These are phyloP conservation scores for Agelas oroides DNA, from an alignment of 37 sponge, comb jelly and placozoan genomes.

Conservation along the genomic window DNA sequence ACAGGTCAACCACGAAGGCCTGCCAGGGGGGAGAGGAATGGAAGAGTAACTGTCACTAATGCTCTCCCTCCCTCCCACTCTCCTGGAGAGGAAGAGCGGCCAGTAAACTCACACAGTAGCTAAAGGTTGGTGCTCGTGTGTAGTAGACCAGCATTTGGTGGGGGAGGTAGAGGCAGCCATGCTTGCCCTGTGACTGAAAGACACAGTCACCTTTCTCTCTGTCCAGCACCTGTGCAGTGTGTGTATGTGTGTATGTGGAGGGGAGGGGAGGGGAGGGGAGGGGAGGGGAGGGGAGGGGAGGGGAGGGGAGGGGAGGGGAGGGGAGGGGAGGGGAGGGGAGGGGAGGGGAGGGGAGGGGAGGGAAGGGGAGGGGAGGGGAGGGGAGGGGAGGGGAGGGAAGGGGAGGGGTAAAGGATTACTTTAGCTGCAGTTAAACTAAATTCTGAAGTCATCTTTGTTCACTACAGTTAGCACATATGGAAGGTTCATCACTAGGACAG, in stretches of 20 bases:
- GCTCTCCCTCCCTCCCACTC: background rate
- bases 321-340: too few relatives aligned
- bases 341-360: too few relatives aligned
- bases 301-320: too few relatives aligned
- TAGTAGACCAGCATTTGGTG: background rate
- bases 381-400: too few relatives aligned
- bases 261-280: too few relatives aligned
- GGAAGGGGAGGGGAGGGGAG: too few relatives aligned
- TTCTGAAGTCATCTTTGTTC: too few relatives aligned
- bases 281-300: background rate
- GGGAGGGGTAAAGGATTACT: too few relatives aligned
- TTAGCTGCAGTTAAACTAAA: too few relatives aligned
- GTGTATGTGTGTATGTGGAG: background rate
- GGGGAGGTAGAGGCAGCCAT: slow-evolving; percentile 2
- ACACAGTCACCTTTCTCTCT: slow-evolving; percentile 16
- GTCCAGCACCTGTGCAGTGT: background rate
- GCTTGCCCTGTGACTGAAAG: background rate
- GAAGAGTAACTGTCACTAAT: background rate
- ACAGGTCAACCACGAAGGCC: background rate
- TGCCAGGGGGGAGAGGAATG: background rate
- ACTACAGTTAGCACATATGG: too few relatives aligned
- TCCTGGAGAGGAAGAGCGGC: background rate
- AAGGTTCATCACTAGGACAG: too few relatives aligned
- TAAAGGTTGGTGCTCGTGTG: background rate
- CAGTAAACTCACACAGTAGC: background rate